These are phyloP conservation scores for Falco peregrinus DNA, from an alignment of 2,797 vertebrate genomes.

Conservation along the genomic window DNA sequence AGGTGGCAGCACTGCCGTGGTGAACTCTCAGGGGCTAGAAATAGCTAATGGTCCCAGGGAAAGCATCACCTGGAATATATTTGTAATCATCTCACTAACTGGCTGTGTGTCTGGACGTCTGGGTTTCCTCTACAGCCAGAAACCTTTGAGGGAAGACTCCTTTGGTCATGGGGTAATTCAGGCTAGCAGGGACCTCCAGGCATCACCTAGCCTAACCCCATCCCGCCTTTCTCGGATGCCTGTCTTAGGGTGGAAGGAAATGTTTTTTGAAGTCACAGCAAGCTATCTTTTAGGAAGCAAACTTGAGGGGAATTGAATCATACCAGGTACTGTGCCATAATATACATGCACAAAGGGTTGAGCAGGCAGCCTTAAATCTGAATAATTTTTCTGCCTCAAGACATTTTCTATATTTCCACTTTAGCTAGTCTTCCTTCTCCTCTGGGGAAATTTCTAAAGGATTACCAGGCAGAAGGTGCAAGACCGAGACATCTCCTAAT, in stretches of 20 bases:
- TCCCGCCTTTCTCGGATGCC: not conserved
- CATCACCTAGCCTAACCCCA: not conserved
- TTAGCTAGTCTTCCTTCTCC: not conserved
- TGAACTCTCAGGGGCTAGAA: not conserved
- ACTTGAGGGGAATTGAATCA: not conserved
- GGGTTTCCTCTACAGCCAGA: not conserved
- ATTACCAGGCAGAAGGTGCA: not conserved
- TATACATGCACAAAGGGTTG: not conserved
- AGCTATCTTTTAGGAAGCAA: not conserved
- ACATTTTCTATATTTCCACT: not conserved
- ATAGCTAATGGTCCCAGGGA: not conserved
- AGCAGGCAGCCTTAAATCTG: not conserved
- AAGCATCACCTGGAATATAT: not conserved
- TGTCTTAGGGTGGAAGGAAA: not conserved
- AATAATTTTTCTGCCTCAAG: slow-evolving; percentile 9
- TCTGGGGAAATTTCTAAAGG: not conserved
- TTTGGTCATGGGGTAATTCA: not conserved
- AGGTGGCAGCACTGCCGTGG: fast-evolving
- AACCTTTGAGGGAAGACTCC: not conserved
- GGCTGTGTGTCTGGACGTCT: not conserved
- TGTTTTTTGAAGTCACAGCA: not conserved
- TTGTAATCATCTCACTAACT: not conserved
- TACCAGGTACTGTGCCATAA: not conserved
- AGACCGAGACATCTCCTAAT: not conserved
- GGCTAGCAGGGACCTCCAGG: not conserved